Base-by-base conservation (phyloP, 2,113 vertebrate genomes). In the Microcebus ravelobensis region DNA sequence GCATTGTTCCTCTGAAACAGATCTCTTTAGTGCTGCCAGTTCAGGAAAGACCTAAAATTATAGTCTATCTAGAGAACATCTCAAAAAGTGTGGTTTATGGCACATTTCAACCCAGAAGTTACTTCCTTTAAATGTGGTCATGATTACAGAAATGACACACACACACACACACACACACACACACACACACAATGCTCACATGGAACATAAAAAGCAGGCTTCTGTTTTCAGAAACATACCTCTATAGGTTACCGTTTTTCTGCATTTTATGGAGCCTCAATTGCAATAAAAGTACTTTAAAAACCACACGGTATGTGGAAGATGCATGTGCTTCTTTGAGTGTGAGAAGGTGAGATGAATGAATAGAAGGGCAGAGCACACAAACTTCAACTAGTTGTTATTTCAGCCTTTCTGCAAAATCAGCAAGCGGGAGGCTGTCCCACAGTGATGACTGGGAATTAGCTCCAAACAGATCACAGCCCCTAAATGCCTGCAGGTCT, bases 231-330 rank as follows among this genome's bases (percentile, higher is more conserved):
- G 87, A 91, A 91, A 59, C 15, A 82, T 48, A 68, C 48, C 39
- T 82, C 23, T 77, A 21, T n/a, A 68, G 42, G 77, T 76, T 55
- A 76, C 20, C 45, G 36, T 59, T 88, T 91, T 45, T 57, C 45
- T 96, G 67, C n/a, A 71, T 88, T 82, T 93, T 91, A 79, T 52
- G 55, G 82, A 85, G 34, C 12, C n/a, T 70, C 70, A 79, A 71
- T 6, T 71, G 55, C 81, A 92, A 61, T 10, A 59, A 20, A 94
- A 84, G 59, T 25, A 36, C 71, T 73, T 76, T 1, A 73, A 77
- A 55, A 79, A 29, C 8, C 23, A 14, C 15, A 8, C 1, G 0
- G 17, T 8, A 71, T 11, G 8, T 10, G 31, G 34, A 68, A 73
- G 63, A 29, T 39, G 21, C 42, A 25, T 1, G 5, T n/a, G 39